Conservation (phyloP, 2,797 vertebrate species). For the Poeciliopsis infans region DNA sequence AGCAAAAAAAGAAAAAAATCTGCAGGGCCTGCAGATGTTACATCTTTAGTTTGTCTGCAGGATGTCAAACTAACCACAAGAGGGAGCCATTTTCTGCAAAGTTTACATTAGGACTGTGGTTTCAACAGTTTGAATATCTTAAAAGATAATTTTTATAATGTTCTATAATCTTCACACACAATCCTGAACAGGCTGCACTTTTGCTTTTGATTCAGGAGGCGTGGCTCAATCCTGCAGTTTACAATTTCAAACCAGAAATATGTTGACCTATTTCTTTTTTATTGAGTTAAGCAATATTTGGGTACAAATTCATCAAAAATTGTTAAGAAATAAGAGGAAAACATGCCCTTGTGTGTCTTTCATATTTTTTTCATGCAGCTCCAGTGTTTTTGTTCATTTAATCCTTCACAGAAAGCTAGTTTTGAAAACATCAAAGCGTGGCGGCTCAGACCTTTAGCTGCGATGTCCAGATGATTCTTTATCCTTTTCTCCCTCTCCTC, state of each 20-base stretch:
- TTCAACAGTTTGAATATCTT: neutral
- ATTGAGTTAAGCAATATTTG: neutral
- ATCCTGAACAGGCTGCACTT: neutral
- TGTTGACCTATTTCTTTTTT: neutral
- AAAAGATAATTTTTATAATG: neutral
- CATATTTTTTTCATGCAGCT: neutral
- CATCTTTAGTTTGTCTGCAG: neutral
- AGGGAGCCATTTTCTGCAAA: neutral
- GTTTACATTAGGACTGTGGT: neutral
- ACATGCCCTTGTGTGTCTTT: neutral
- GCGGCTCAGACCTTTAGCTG: constrained; percentile 82
- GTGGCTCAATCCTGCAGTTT: neutral
- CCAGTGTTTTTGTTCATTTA: neutral
- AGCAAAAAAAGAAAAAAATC: neutral
- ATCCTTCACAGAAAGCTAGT: neutral
- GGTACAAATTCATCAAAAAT: neutral
- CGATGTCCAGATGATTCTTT: constrained; percentile 85
- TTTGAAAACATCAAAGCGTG: rapidly evolving
- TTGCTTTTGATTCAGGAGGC: neutral
- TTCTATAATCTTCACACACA: neutral
- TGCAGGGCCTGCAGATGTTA: neutral
- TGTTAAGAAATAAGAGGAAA: neutral
- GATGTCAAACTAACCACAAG: neutral
- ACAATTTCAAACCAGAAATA: neutral
- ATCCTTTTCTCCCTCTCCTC: constrained; percentile 85